A percentile compares a stretch with the other conserved stretches of the same genome.
These are phyloP conservation scores for Melanchra persicariae DNA, from an alignment of 2,888 invertebrate genomes.

Conservation along the genomic window DNA sequence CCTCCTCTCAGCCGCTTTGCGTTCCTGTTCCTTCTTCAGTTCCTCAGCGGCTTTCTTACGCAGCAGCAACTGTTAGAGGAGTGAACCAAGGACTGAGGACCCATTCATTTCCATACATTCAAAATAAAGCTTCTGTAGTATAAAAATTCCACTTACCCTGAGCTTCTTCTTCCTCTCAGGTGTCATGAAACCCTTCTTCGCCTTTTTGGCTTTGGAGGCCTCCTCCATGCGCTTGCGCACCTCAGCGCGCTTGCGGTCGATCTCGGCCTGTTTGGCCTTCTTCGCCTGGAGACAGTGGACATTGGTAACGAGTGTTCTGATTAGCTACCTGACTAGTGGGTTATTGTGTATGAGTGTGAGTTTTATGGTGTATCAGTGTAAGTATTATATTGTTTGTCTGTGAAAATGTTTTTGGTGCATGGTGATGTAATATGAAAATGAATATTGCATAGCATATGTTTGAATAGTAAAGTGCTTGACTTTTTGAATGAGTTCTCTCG, in stretches of 20 bases:
- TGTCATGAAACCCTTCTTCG: conserved; percentile 99
- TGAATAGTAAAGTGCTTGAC: conserved; percentile 3
- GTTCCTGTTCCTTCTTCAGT: conserved; percentile 99
- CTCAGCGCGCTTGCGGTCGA: conserved; percentile 99
- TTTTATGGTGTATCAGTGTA: not conserved
- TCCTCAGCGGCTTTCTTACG: conserved; percentile 99
- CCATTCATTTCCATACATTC: not conserved
- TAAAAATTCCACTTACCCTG: conserved; percentile 93
- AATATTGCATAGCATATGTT: not conserved
- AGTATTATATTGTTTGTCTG: conserved; percentile 9
- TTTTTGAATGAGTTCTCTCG: conserved; percentile 18
- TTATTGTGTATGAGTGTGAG: conserved; percentile 29
- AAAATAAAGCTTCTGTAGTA: not conserved
- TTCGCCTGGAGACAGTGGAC: conserved; percentile 94
- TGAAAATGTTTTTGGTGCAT: conserved; percentile 9
- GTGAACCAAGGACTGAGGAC: conserved; percentile 20
- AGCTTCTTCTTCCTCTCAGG: conserved; percentile 99
- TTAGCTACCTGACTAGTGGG: conserved; percentile 41
- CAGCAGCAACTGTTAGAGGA: conserved; percentile 95
- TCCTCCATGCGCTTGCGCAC: conserved; percentile 99
- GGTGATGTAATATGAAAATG: not conserved
- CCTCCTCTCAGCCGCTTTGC: conserved; percentile 99
- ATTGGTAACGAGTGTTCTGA: conserved; percentile 69
- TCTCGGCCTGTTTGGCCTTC: conserved; percentile 99
- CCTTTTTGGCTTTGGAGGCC: conserved; percentile 99